Evolutionary conservation across 2,888 invertebrate genomes (phyloP).

Genomic region (Xestoiulus laeticollis): DNA sequence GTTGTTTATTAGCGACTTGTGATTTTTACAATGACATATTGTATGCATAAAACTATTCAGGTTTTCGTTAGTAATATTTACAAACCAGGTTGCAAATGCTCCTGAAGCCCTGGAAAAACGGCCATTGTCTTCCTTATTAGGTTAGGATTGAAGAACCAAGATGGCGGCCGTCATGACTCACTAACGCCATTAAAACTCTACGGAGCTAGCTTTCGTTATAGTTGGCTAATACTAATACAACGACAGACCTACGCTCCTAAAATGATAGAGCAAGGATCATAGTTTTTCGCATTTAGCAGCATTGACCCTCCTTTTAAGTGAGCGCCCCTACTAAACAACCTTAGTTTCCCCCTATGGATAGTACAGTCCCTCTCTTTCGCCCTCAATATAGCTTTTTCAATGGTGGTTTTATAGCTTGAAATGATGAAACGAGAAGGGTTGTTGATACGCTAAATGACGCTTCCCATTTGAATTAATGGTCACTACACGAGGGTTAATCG

Average conservation of each 20-base stretch:
- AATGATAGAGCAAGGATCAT: background rate
- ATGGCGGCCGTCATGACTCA: background rate
- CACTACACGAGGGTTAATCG: background rate
- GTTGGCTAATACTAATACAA: background rate
- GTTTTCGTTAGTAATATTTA: background rate
- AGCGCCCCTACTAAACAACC: background rate
- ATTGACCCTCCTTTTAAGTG: background rate
- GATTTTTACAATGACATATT: background rate
- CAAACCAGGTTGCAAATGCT: background rate
- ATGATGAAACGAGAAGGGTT: background rate
- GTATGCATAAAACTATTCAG: background rate
- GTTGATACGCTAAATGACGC: background rate
- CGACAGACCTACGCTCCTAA: background rate
- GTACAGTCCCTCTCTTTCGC: background rate
- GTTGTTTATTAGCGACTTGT: background rate
- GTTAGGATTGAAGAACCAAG: background rate
- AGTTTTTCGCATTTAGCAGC: background rate
- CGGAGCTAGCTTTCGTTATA: background rate
- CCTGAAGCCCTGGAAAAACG: background rate
- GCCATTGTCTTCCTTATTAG: constrained; percentile 33
- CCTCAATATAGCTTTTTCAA: background rate
- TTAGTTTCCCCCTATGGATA: background rate
- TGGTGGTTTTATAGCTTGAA: background rate
- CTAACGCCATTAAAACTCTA: background rate
- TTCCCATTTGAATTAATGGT: background rate